These are phyloP conservation scores for human (Homo sapiens) DNA, from an alignment of 2,113 vertebrate genomes.

Conservation along the genomic window GRCh38 chr2:181530001-181530500, in stretches of 20 bases:
- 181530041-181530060: not conserved
- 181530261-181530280: not conserved
- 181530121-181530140: not conserved
- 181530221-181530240: not conserved
- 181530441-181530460: not conserved
- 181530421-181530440: slow-evolving; percentile 25
- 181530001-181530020: not conserved
- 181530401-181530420: not conserved
- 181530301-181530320: not conserved
- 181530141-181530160: not conserved
- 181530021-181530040: not conserved
- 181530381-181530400: not conserved
- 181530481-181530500: not conserved
- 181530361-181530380: slow-evolving; percentile 3
- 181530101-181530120: not conserved
- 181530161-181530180: not conserved
- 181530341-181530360: not conserved
- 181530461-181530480: not conserved
- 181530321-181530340: not conserved
- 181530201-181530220: not conserved
- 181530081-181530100: not conserved
- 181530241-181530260: not conserved
- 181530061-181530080: not conserved
- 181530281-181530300: not conserved
- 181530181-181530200: not conserved